phyloP scores from a whole-genome alignment of 2,797 vertebrate species.

The Cercopithecus diana region DNA sequence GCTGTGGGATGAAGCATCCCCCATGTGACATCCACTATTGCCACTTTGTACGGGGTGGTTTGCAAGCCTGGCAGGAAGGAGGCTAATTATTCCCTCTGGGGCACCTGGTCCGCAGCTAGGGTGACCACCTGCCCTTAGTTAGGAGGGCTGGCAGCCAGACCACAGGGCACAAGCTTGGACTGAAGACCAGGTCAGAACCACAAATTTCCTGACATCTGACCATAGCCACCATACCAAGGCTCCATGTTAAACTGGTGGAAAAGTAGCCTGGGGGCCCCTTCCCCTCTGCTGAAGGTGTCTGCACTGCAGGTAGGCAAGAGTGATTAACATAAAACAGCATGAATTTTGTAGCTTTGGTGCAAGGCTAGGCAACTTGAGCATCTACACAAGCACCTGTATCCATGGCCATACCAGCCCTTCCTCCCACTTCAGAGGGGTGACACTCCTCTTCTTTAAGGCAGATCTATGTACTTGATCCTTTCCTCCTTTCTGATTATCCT shows the following conservation, averaged over 20 bases:
- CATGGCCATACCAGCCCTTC: neutral
- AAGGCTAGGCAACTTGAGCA: neutral
- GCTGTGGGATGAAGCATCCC: slow-evolving; percentile 42
- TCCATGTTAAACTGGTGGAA: slow-evolving; percentile 5
- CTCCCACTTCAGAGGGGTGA: fast-evolving
- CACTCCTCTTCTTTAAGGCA: neutral
- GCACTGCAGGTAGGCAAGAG: neutral
- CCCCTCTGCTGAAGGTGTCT: neutral
- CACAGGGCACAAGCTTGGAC: slow-evolving; percentile 5
- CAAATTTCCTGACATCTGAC: slow-evolving; percentile 58
- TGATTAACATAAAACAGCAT: neutral
- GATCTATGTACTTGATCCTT: neutral
- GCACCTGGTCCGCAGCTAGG: neutral
- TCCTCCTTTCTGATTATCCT: neutral
- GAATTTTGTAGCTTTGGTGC: neutral
- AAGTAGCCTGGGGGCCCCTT: neutral
- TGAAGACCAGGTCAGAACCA: neutral
- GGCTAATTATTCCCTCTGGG: slow-evolving; percentile 63
- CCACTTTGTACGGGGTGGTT: slow-evolving; percentile 44
- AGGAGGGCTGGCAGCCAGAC: slow-evolving; percentile 59
- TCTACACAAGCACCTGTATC: fast-evolving
- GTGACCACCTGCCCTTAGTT: slow-evolving; percentile 26
- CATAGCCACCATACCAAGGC: neutral
- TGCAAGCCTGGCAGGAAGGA: slow-evolving; percentile 71
- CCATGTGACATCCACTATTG: slow-evolving; percentile 64